Conservation (phyloP, 2,888 invertebrate genomes). For the Heliconius ismenius region DNA sequence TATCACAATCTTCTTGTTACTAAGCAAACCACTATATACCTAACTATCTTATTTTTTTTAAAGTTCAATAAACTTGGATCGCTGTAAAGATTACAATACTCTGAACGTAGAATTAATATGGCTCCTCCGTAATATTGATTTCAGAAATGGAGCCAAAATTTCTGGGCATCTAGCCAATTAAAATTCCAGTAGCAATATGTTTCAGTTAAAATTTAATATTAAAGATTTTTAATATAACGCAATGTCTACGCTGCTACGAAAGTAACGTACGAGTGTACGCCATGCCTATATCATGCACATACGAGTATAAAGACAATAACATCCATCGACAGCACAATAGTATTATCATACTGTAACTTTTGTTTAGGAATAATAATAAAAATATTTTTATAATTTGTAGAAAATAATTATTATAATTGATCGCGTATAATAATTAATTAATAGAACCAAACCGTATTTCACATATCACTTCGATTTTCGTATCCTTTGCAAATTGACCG, state of each 20-base stretch:
- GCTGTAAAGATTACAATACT: slow-evolving; percentile 3
- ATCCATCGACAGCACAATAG: not conserved
- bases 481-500: not conserved
- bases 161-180: slow-evolving; percentile 21
- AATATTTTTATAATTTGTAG: too few relatives aligned
- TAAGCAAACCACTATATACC: too few relatives aligned
- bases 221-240: not conserved
- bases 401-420: too few relatives aligned
- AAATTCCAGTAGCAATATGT: slow-evolving; percentile 21
- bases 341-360: too few relatives aligned
- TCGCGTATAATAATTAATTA: too few relatives aligned
- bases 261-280: not conserved
- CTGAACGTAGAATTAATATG: slow-evolving; percentile 13
- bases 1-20: not conserved
- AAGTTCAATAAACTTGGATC: not conserved
- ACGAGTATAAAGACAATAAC: not conserved
- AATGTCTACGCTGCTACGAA: slow-evolving; percentile 2
- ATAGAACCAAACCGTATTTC: too few relatives aligned
- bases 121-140: slow-evolving; percentile 24
- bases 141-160: slow-evolving; percentile 22
- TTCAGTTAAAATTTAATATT: slow-evolving; percentile 1
- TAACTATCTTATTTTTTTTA: not conserved
- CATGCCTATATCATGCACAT: not conserved
- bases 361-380: too few relatives aligned
- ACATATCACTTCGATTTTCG: not conserved